Base-by-base conservation (phyloP, 2,797 vertebrate genomes). In the Arrhamphus sclerolepis region DNA sequence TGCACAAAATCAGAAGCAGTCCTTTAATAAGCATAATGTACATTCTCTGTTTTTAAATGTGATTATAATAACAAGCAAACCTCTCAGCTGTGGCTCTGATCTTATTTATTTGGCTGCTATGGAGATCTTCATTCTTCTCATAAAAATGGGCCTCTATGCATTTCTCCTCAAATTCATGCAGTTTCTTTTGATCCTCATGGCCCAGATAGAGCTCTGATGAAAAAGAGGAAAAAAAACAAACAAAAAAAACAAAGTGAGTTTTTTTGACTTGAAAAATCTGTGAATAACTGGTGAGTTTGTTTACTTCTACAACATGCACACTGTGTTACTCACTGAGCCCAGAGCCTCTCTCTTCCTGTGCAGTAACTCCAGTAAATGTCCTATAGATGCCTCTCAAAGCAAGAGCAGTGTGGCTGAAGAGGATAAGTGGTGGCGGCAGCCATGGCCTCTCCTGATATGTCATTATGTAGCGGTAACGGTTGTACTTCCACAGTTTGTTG, bases 401-500 rank as follows among this genome's bases (percentile, higher is more conserved):
- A 19, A 95, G 84, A 40, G 87, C 79, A 10, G 93, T 5, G 47
- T 99, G 95, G 68, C 93, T 95, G 56, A 99, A 80, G 20, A 97
- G 71, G 74, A 96, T 96, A 24, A 99, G 89, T 0, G 98, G 98
- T 0, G 98, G 96, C 0, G 97, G 98, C 28, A 99, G 88, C 95
- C 96, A 96, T 0, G 96, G 96, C 77, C 96, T 95, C 68, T 95
- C 93, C 22, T 93, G 94, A 80, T 98, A 99, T 26, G 94, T 96
- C 95, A 97, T 98, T 77, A 98, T 97, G 87, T 97, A 98, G 53
- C 94, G 95, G 52, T 99, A 98, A 10, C 97, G 96, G 66, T 99
- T 97, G 77, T 97, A 99, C 77, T 94, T 96, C 98, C 98, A 99
- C 60, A 99, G 89, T 46, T 95, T 94, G 74, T 96, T 94, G 0